Conservation (phyloP, 2,797 vertebrate genomes). For the Oreonectes daqikongensis region DNA sequence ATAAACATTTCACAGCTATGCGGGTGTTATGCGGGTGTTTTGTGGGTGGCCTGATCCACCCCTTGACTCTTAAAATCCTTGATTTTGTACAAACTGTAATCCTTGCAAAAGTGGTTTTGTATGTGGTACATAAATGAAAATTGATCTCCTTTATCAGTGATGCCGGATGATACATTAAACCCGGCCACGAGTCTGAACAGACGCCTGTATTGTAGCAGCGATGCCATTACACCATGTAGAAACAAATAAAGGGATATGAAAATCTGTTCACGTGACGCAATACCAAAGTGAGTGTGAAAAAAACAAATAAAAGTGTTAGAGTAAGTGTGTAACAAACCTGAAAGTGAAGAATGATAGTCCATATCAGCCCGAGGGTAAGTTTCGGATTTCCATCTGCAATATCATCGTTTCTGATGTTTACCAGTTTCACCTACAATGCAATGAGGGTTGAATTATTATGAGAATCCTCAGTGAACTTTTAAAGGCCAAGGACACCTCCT, state of each 20-base stretch:
- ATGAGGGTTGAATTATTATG: not conserved
- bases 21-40: not conserved
- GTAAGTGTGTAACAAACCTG: conserved; percentile 76
- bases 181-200: conserved; percentile 1
- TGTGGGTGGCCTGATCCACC: conserved; percentile 7
- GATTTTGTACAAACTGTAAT: conserved; percentile 10
- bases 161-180: conserved; percentile 13
- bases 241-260: not conserved
- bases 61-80: not conserved
- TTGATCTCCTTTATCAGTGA: conserved; percentile 14
- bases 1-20: not conserved
- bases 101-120: conserved; percentile 10
- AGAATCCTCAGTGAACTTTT: too few species aligned
- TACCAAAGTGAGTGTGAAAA: not conserved
- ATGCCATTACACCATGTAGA: not conserved
- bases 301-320: not conserved
- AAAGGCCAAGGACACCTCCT: not conserved
- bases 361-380: conserved; percentile 94
- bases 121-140: conserved; percentile 3
- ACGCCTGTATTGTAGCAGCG: not conserved
- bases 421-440: conserved; percentile 87
- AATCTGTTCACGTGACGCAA: conserved; percentile 1
- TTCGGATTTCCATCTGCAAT: conserved; percentile 97
- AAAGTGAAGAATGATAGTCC: conserved; percentile 99
- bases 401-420: conserved; percentile 97